Conservation (phyloP, 2,888 invertebrate species). For the Unio delphinus region DNA sequence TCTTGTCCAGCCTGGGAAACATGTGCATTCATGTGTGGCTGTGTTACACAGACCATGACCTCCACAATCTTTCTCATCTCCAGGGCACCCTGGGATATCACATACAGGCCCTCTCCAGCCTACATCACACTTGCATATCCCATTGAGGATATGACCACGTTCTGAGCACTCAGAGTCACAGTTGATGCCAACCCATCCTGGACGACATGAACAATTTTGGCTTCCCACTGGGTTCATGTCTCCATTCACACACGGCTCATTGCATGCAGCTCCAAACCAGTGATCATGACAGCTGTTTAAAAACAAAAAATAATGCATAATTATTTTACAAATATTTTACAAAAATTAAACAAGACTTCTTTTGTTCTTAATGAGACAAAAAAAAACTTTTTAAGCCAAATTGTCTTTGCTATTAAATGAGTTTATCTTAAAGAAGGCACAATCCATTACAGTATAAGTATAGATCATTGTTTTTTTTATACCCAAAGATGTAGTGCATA, state of each 20-base stretch:
- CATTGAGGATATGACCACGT: slow-evolving; percentile 42
- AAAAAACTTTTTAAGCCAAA: no score
- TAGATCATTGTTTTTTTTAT: no score
- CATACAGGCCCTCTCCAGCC: slow-evolving; percentile 56
- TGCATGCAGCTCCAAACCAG: slow-evolving; percentile 53
- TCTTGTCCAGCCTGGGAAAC: slow-evolving; percentile 54
- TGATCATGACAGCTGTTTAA: slow-evolving; percentile 31
- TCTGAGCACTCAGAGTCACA: slow-evolving; percentile 53
- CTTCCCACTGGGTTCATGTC: slow-evolving; percentile 39
- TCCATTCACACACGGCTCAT: slow-evolving; percentile 47
- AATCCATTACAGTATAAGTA: no score
- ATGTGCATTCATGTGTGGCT: slow-evolving; percentile 46
- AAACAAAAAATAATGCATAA: background rate
- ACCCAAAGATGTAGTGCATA: no score
- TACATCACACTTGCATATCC: slow-evolving; percentile 44
- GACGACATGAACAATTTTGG: slow-evolving; percentile 45
- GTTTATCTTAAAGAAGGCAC: no score
- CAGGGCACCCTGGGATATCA: slow-evolving; percentile 56
- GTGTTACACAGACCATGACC: slow-evolving; percentile 54
- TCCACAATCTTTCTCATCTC: slow-evolving; percentile 42
- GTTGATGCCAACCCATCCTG: slow-evolving; percentile 50
- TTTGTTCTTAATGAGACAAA: no score
- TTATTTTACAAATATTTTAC: no score
- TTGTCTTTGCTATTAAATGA: no score
- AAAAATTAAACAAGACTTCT: no score